Conservation (phyloP, 2,888 invertebrate genomes). For the Drosophila suboccidentalis region DNA sequence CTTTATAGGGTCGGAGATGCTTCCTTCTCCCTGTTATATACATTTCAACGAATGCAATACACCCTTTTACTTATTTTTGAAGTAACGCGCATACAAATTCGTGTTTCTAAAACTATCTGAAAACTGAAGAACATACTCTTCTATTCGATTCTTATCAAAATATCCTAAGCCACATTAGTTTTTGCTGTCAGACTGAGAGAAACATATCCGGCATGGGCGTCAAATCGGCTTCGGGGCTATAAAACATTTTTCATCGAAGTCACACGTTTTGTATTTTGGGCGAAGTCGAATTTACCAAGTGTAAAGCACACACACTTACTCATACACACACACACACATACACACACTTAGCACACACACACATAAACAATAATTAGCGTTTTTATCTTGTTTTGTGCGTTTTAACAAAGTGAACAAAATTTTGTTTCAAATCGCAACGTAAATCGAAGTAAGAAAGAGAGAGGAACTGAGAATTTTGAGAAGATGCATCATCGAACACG, state of each 20-base stretch:
- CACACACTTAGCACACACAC: conserved; percentile 2
- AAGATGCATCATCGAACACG: conserved; percentile 55
- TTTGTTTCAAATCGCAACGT: conserved; percentile 15
- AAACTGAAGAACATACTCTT: not conserved
- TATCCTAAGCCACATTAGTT: not conserved
- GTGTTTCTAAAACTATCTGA: no score
- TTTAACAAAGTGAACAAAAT: conserved; percentile 16
- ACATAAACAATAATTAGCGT: not conserved
- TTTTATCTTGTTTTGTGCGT: not conserved
- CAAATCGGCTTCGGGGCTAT: conserved; percentile 20
- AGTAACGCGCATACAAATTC: no score
- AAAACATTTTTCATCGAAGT: conserved; percentile 34
- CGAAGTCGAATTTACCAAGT: conserved; percentile 14
- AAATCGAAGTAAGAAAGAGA: not conserved
- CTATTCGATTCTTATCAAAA: conserved; percentile 13
- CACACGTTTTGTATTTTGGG: conserved; percentile 39
- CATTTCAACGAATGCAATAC: no score
- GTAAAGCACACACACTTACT: conserved; percentile 4
- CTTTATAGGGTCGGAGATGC: no score
- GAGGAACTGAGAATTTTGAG: not conserved
- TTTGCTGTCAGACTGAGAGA: conserved; percentile 37
- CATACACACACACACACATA: not conserved
- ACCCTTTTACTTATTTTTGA: no score
- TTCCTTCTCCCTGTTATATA: no score
- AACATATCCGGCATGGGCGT: conserved; percentile 29